phyloP scores from a whole-genome alignment of 2,113 vertebrate species.

The Dascyllus trimaculatus region DNA sequence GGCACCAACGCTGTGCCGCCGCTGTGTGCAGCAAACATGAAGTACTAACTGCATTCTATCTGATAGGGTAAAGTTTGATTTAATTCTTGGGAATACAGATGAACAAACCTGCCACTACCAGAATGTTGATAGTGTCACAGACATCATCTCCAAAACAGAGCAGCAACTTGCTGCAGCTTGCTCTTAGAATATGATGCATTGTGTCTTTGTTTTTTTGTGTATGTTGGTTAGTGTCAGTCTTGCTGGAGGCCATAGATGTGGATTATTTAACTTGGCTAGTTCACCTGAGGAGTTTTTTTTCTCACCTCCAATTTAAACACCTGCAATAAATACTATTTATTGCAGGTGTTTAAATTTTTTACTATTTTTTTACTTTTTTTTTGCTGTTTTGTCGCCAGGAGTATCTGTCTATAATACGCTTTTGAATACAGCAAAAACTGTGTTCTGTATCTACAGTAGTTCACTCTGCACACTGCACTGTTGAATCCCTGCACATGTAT shows the following conservation, averaged over 20 bases:
- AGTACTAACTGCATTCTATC: slow-evolving; percentile 35
- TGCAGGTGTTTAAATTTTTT: not conserved
- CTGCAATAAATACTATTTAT: not conserved
- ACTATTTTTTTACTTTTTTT: no score
- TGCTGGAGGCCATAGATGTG: no score
- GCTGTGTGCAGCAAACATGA: slow-evolving; percentile 28
- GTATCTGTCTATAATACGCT: rapidly evolving
- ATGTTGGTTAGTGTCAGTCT: slow-evolving; percentile 26
- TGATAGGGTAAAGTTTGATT: slow-evolving; percentile 43
- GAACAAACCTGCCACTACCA: slow-evolving; percentile 28
- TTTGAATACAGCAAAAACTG: not conserved
- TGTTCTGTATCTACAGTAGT: no score
- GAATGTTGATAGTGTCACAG: slow-evolving; percentile 24
- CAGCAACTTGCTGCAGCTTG: slow-evolving; percentile 29
- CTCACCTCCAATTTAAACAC: no score
- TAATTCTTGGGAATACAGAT: slow-evolving; percentile 51
- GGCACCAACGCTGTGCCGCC: not conserved
- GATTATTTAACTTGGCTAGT: slow-evolving; percentile 16
- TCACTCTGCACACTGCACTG: no score
- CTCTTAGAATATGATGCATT: slow-evolving; percentile 5
- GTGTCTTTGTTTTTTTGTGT: not conserved
- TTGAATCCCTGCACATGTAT: no score
- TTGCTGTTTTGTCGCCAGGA: not conserved
- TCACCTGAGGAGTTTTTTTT: not conserved
- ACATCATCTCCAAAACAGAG: not conserved